phyloP scores from a whole-genome alignment of 2,888 invertebrate genomes.

The Sicus ferrugineus region DNA sequence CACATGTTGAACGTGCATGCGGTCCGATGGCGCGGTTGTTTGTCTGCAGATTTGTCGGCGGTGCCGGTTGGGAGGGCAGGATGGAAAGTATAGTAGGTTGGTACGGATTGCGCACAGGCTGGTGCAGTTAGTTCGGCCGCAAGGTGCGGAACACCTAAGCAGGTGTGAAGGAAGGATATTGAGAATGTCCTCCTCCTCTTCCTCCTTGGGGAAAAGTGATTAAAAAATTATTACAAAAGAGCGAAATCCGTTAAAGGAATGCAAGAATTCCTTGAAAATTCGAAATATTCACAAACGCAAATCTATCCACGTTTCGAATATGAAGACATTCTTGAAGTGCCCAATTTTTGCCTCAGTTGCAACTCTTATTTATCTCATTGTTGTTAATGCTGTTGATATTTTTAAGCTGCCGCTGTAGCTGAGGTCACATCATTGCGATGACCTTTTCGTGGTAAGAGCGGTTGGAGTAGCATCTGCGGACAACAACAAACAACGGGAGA shows the following conservation, averaged over 20 bases:
- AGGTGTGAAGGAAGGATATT: too few relatives aligned
- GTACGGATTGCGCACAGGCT: background rate
- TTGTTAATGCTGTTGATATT: background rate
- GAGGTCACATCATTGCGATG: constrained; percentile 20
- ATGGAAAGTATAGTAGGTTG: background rate
- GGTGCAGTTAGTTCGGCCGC: background rate
- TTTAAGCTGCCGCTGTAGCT: constrained; percentile 7
- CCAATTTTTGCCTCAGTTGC: background rate
- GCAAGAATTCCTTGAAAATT: too few relatives aligned
- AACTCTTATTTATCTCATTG: background rate
- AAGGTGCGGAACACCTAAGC: too few relatives aligned
- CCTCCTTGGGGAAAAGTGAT: too few relatives aligned
- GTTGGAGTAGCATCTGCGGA: background rate
- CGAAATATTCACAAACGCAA: too few relatives aligned
- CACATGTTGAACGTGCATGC: constrained; percentile 8
- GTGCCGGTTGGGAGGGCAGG: too few relatives aligned
- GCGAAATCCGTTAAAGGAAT: too few relatives aligned
- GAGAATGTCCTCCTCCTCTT: too few relatives aligned
- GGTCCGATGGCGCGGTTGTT: background rate
- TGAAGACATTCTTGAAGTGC: background rate
- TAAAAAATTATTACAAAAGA: too few relatives aligned
- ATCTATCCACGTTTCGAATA: too few relatives aligned
- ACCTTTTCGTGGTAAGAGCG: constrained; percentile 31
- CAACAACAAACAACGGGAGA: background rate
- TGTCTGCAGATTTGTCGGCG: background rate